These are phyloP conservation scores for Nerophis lumbriciformis DNA, from an alignment of 2,113 vertebrate genomes.

Conservation along the genomic window DNA sequence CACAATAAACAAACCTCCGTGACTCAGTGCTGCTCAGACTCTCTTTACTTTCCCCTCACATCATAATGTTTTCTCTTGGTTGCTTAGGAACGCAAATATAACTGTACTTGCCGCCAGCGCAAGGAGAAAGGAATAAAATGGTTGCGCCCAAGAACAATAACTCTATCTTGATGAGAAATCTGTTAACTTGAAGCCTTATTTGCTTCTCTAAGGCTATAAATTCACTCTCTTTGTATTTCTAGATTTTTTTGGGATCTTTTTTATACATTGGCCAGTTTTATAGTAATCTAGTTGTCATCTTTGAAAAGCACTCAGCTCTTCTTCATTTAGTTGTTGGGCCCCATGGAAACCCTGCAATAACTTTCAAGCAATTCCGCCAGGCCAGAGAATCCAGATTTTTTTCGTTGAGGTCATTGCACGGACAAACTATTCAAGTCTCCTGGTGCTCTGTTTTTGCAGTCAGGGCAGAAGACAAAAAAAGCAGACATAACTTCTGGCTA, in stretches of 20 bases:
- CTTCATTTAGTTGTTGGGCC: slow-evolving; percentile 25
- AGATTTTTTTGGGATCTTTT: neutral
- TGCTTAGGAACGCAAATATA: slow-evolving; percentile 8
- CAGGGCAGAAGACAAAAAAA: slow-evolving; percentile 41
- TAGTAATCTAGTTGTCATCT: slow-evolving; percentile 9
- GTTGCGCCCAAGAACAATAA: slow-evolving; percentile 10
- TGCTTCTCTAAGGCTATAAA: slow-evolving; percentile 16
- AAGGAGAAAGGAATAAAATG: neutral
- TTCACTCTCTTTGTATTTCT: neutral
- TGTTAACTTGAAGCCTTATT: slow-evolving; percentile 9
- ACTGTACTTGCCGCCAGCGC: neutral
- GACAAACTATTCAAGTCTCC: slow-evolving; percentile 24
- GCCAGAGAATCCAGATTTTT: slow-evolving; percentile 23
- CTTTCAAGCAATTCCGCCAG: slow-evolving; percentile 22
- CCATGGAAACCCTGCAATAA: slow-evolving; percentile 5
- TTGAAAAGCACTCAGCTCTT: slow-evolving; percentile 29
- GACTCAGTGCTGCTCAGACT: neutral
- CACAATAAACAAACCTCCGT: neutral
- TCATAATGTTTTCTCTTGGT: neutral
- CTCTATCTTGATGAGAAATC: slow-evolving; percentile 10
- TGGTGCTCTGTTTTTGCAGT: slow-evolving; percentile 29
- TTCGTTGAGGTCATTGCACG: slow-evolving; percentile 46
- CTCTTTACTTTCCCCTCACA: slow-evolving; percentile 1
- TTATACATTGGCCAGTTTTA: slow-evolving; percentile 6
- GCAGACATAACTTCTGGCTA: slow-evolving; percentile 12